Evolutionary conservation across 2,888 invertebrate species (phyloP).

Genomic region (Drosophila paucipuncta): DNA sequence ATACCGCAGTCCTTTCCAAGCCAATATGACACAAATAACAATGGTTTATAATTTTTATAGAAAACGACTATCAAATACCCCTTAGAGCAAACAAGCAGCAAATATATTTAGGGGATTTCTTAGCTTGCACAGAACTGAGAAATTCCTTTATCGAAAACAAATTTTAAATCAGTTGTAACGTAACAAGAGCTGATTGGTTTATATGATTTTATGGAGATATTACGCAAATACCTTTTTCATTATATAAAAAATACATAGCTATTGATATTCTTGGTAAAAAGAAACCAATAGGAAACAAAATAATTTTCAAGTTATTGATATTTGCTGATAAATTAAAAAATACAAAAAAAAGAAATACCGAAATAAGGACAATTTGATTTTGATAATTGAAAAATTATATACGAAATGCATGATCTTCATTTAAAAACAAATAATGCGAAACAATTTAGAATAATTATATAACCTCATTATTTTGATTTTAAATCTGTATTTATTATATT

Average conservation of each 20-base stretch:
- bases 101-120: background rate
- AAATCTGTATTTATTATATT: background rate
- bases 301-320: background rate
- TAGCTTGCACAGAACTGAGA: background rate
- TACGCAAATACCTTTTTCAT: background rate
- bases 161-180: background rate
- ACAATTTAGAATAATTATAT: background rate
- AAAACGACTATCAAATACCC: background rate
- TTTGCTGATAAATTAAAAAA: background rate
- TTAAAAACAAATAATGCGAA: background rate
- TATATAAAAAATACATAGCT: too few relatives aligned
- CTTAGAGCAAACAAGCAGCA: background rate
- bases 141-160: background rate
- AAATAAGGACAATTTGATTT: background rate
- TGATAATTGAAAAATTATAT: background rate
- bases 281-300: background rate
- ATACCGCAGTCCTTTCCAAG: slow-evolving; percentile 53
- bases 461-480: background rate
- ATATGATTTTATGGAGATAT: background rate
- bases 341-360: background rate
- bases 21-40: slow-evolving; percentile 35
- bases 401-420: background rate
- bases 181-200: background rate
- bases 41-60: background rate
- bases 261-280: background rate